phyloP scores from a whole-genome alignment of 1,140 invertebrate genomes.

The Zaprionus inermis region DNA sequence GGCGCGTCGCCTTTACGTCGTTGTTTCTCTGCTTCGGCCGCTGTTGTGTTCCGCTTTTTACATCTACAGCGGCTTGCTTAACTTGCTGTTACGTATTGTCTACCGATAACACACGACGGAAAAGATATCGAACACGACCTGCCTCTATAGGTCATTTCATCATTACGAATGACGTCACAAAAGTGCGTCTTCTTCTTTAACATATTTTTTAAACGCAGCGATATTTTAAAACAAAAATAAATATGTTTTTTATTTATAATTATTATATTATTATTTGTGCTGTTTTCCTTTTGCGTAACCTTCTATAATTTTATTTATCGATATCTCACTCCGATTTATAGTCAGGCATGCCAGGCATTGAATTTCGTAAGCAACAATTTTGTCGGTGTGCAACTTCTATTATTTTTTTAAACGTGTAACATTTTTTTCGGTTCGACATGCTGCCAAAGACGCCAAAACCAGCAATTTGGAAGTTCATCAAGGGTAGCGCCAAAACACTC shows the following conservation, averaged over 20 bases:
- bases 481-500: slow-evolving; percentile 84
- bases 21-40: slow-evolving; percentile 16
- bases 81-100: slow-evolving; percentile 38
- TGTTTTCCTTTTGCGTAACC: not conserved
- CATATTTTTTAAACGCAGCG: not conserved
- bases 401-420: slow-evolving; percentile 47
- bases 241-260: not conserved
- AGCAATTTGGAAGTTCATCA: slow-evolving; percentile 85
- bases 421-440: slow-evolving; percentile 84
- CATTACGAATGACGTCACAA: not conserved
- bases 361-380: slow-evolving; percentile 54
- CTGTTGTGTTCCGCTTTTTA: slow-evolving; percentile 34
- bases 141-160: not conserved
- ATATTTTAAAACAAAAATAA: not conserved
- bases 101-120: slow-evolving; percentile 13
- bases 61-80: slow-evolving; percentile 14
- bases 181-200: not conserved
- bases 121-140: slow-evolving; percentile 23
- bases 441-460: slow-evolving; percentile 86
- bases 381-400: slow-evolving; percentile 18
- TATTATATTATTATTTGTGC: too few species aligned
- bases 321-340: slow-evolving; percentile 11
- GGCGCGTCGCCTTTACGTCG: slow-evolving; percentile 26
- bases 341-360: slow-evolving; percentile 17
- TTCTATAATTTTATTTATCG: slow-evolving; percentile 16